Evolutionary conservation across 2,113 vertebrate species (phyloP).

Genomic region (Phylloscopus trochilus): DNA sequence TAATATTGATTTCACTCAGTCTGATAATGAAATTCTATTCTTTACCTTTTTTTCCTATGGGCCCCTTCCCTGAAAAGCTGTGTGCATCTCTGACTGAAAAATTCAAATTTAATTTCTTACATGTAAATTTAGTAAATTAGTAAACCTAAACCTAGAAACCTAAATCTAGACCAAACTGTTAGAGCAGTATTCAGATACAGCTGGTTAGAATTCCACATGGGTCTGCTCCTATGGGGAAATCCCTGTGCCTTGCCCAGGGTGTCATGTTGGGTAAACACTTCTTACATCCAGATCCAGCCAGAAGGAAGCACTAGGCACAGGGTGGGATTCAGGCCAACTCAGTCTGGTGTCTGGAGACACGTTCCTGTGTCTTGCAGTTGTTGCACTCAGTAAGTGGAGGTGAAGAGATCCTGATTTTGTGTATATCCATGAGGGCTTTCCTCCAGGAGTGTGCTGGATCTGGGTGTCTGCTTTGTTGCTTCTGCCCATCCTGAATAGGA

Average conservation of each 20-base stretch:
- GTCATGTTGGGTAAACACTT: not conserved
- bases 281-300: not conserved
- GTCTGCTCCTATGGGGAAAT: not conserved
- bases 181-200: not conserved
- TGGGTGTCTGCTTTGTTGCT: not conserved
- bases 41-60: not conserved
- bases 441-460: not conserved
- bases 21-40: not conserved
- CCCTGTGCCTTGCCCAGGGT: not conserved
- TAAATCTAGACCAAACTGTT: not conserved
- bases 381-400: not conserved
- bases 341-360: not conserved
- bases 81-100: not conserved
- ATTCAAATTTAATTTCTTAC: not conserved
- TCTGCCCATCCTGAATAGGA: accelerated
- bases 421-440: not conserved
- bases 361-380: not conserved
- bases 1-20: not conserved
- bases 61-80: not conserved
- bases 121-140: not conserved
- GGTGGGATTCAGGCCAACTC: not conserved
- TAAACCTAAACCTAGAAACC: not conserved
- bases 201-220: not conserved
- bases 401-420: not conserved
- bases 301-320: not conserved